Conservation (phyloP, 1,140 invertebrate genomes). For the Agrilus planipennis region DNA sequence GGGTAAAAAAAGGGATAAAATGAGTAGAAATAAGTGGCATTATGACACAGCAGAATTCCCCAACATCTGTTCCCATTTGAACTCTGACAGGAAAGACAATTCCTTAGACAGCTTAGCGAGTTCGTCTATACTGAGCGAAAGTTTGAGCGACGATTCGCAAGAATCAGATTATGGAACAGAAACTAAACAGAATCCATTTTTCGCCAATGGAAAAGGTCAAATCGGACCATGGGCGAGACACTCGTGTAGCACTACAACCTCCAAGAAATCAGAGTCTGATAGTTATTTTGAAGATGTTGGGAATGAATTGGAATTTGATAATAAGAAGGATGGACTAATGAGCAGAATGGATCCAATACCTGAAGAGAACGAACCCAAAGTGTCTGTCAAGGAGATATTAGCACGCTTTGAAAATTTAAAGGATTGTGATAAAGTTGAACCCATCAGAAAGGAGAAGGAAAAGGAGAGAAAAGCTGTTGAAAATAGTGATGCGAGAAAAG, state of each 20-base stretch:
- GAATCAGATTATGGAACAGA: slow-evolving; percentile 40
- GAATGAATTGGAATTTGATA: slow-evolving; percentile 5
- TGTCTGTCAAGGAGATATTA: slow-evolving; percentile 67
- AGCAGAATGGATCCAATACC: slow-evolving; percentile 63
- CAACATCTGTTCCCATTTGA: too few species aligned
- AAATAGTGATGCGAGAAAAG: slow-evolving; percentile 4
- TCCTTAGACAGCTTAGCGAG: slow-evolving; percentile 49
- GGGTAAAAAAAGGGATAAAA: too few species aligned
- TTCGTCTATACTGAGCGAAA: slow-evolving; percentile 40
- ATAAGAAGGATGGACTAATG: slow-evolving; percentile 10
- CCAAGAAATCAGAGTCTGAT: slow-evolving; percentile 28
- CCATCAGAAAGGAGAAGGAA: too few species aligned
- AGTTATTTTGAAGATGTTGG: slow-evolving; percentile 25
- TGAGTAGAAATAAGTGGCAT: too few species aligned
- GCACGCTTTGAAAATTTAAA: slow-evolving; percentile 63
- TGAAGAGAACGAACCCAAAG: slow-evolving; percentile 65
- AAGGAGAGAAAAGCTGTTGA: slow-evolving; percentile 10
- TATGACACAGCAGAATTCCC: too few species aligned
- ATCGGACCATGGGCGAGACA: slow-evolving; percentile 28
- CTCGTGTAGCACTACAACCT: slow-evolving; percentile 21
- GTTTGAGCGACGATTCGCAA: slow-evolving; percentile 39
- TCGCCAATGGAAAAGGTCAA: slow-evolving; percentile 27
- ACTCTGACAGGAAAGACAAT: too few species aligned
- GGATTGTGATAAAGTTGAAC: too few species aligned
- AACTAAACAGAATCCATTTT: slow-evolving; percentile 31